Base-by-base conservation (phyloP, 2,113 vertebrate genomes). In the Cariama cristata region DNA sequence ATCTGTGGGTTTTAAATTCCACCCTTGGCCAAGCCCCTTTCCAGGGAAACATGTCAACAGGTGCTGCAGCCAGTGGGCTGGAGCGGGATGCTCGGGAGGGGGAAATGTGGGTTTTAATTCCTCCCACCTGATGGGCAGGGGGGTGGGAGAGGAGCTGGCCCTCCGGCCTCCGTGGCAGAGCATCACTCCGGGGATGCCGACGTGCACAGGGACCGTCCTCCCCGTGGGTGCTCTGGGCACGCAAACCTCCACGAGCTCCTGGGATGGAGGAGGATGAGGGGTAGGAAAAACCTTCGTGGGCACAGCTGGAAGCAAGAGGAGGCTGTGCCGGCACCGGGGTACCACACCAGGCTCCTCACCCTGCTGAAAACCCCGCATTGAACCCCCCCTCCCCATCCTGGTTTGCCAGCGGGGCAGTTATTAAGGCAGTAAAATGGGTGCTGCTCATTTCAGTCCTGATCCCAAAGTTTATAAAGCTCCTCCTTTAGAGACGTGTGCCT, bases 351-450 rank as follows among this genome's bases (percentile, higher is more conserved):
- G 47, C 60, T 44, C 55, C 40, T 47, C 30, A 28, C 12, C 27
- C 35, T n/a, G 40, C 55, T 4, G 1, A 42, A 59, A 35, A 1
- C 52, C 8, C 6, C 8, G 0, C 15, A 0, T 33, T 21, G 23
- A 40, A 4, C 11, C 28, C 24, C 20, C 11, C 4, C 11, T 26
- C 38, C 35, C 35, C 26, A 11, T 4, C 50, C 35, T 2, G 24
- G 6, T 33, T 28, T 32, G 66, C 40, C 64, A 5, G n/a, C 0
- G 11, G 3, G 18, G 47, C 28, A 11, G 35, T 26, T 42, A 5
- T 18, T 11, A 14, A 26, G 15, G 35, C 13, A 38, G 3, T 42
- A 11, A 44, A 47, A 47, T 15, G 47, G 26, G 19, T n/a, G 38
- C 81, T 87, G 62, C 72, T 40, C 38, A 0, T 38, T 22, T 33